Conservation (phyloP, 1,140 invertebrate genomes). For the Drosophila nikananu region DNA sequence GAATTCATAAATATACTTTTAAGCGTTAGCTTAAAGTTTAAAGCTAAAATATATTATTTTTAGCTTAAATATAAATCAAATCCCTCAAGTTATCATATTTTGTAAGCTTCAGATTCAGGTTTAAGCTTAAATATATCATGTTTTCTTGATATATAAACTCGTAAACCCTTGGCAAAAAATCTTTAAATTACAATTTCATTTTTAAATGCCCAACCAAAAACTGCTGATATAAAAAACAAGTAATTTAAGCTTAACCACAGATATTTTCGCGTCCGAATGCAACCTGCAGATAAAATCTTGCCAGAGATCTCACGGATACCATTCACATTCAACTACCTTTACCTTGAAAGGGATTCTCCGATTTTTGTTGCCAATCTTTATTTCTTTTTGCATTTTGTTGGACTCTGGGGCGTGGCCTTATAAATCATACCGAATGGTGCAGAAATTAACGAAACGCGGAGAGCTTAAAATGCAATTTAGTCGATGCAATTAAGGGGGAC, state of each 20-base stretch:
- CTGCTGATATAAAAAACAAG: background rate
- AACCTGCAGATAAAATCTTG: constrained; percentile 2
- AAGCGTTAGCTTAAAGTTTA: too few species aligned
- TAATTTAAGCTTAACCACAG: background rate
- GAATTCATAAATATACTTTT: too few species aligned
- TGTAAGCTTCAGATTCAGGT: background rate
- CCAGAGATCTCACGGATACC: constrained; percentile 8
- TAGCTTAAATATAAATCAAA: background rate
- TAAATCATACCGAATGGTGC: constrained; percentile 39
- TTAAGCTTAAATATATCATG: background rate
- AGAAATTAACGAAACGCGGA: constrained; percentile 51
- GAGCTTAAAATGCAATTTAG: constrained; percentile 78
- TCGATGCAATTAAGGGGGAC: constrained; percentile 65
- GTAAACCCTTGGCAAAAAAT: background rate
- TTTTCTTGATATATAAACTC: background rate
- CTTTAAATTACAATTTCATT: background rate
- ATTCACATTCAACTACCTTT: background rate
- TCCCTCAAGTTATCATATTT: background rate
- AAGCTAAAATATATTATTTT: too few species aligned
- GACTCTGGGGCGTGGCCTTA: constrained; percentile 24
- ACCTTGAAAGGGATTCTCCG: constrained; percentile 7
- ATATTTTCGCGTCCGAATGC: constrained; percentile 1
- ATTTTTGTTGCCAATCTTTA: constrained; percentile 6
- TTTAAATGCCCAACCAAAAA: background rate
- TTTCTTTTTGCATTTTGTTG: background rate